Evolutionary conservation across 2,797 vertebrate species (phyloP).

Genomic region (Liparis tanakae): DNA sequence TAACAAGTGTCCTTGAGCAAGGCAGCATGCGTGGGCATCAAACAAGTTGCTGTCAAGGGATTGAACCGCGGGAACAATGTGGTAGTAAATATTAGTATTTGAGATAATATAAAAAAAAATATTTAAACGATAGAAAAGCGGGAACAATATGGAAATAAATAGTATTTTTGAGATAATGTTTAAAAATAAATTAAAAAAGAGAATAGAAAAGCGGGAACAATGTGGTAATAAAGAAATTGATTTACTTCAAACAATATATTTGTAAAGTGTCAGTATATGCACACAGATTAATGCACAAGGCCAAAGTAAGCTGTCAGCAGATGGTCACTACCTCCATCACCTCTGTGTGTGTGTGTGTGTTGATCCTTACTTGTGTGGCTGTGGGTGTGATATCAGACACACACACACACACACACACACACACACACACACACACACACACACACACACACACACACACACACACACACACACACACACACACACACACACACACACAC

Average conservation of each 20-base stretch:
- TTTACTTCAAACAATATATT: background rate
- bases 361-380: conserved; percentile 59
- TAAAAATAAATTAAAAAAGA: background rate
- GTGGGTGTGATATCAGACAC: conserved; percentile 50
- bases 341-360: conserved; percentile 54
- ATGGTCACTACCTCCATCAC: conserved; percentile 69
- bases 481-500: conserved; percentile 48
- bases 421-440: conserved; percentile 45
- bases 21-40: background rate
- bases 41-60: background rate
- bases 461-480: conserved; percentile 42
- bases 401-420: conserved; percentile 45
- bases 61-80: no score
- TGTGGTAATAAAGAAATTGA: background rate
- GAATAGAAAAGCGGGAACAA: background rate
- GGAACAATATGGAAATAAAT: no score
- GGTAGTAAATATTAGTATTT: no score
- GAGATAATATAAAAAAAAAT: background rate
- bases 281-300: conserved; percentile 10
- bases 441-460: conserved; percentile 52
- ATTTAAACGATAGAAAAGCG: no score
- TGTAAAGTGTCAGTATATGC: background rate
- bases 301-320: conserved; percentile 62
- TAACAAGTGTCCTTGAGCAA: background rate
- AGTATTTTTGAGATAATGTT: no score